Evolutionary conservation across 2,113 vertebrate genomes (phyloP).

Genomic region (Microcebus murinus): DNA sequence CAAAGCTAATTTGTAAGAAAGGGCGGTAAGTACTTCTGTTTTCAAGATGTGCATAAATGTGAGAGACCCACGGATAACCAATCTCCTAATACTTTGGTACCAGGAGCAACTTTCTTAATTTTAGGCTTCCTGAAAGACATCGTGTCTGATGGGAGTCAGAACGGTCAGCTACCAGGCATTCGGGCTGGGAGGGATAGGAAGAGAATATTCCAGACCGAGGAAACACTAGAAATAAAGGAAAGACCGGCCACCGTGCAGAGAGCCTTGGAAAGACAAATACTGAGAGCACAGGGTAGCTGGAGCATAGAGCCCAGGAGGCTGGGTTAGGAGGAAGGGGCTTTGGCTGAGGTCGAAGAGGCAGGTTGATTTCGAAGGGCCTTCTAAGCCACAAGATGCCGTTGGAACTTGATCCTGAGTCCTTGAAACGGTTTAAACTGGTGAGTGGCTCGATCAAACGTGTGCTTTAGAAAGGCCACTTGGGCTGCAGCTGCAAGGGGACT

Average conservation of each 20-base stretch:
- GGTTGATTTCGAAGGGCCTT: background rate
- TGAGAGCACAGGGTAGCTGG: background rate
- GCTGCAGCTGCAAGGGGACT: constrained; percentile 69
- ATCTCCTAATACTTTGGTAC: background rate
- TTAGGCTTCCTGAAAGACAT: background rate
- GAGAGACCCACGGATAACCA: background rate
- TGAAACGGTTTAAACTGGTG: constrained; percentile 25
- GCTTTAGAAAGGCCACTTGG: constrained; percentile 64
- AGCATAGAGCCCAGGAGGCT: background rate
- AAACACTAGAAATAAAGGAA: background rate
- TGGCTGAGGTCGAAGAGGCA: background rate
- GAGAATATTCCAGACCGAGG: background rate
- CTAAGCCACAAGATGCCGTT: background rate
- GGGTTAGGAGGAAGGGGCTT: background rate
- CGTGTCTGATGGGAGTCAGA: background rate
- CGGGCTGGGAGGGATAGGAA: background rate
- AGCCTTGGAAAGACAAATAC: background rate
- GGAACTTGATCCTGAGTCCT: constrained; percentile 65
- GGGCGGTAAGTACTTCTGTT: background rate
- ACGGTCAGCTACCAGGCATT: background rate
- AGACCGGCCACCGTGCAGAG: background rate
- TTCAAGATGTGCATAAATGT: background rate
- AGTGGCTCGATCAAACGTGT: constrained; percentile 29
- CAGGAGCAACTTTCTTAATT: background rate
- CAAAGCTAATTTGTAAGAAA: background rate